These are phyloP conservation scores for Neomonachus schauinslandi DNA, from an alignment of 2,113 vertebrate species.

Conservation along the genomic window DNA sequence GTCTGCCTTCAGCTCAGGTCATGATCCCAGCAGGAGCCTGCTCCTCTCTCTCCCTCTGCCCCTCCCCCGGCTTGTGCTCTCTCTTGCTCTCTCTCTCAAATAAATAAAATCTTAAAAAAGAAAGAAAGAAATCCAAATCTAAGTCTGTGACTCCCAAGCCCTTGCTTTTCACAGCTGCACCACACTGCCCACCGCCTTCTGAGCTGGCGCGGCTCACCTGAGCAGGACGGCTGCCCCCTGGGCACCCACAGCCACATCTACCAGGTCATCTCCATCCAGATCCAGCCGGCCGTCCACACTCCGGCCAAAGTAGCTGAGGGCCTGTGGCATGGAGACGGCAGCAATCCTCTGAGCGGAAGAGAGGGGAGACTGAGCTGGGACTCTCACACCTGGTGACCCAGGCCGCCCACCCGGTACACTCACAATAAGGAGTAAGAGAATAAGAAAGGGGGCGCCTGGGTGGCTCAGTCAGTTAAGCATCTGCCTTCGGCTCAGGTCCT, in stretches of 20 bases:
- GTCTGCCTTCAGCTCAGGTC: too few relatives aligned
- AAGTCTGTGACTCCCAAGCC: neutral
- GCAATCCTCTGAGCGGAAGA: conserved; percentile 89
- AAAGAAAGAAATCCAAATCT: neutral
- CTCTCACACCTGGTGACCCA: neutral
- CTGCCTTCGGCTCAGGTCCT: too few relatives aligned
- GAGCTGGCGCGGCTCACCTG: conserved; percentile 84
- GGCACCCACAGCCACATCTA: conserved; percentile 95
- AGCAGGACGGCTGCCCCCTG: conserved; percentile 93
- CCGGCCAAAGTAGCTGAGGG: conserved; percentile 95
- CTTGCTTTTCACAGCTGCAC: neutral
- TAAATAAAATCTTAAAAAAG: neutral
- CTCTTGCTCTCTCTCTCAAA: neutral
- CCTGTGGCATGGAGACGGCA: conserved; percentile 85
- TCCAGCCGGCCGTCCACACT: conserved; percentile 92
- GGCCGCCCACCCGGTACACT: neutral
- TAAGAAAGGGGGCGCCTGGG: neutral
- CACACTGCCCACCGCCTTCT: accelerated
- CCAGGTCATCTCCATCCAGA: conserved; percentile 93
- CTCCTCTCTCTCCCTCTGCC: too few relatives aligned
- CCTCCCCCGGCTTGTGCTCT: too few relatives aligned
- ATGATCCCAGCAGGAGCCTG: too few relatives aligned
- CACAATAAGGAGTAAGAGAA: neutral
- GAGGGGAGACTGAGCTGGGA: neutral
- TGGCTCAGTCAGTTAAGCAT: neutral